Base-by-base conservation (phyloP, 2,888 invertebrate genomes). In the Phytoseiulus persimilis region DNA sequence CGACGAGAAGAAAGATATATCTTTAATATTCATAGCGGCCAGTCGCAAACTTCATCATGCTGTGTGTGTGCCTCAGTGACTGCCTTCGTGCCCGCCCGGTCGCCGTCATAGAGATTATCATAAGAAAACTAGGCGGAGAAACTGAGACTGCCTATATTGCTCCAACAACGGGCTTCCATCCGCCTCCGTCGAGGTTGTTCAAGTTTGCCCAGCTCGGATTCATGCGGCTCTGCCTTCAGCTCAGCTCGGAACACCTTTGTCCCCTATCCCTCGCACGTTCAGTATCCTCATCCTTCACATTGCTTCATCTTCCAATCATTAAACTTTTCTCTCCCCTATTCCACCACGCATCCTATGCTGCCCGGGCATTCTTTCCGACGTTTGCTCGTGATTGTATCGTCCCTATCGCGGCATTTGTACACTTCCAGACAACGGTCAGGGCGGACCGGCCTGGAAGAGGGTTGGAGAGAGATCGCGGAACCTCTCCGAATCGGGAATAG, bases 21-120 rank as follows among this genome's bases (percentile, higher is more conserved):
- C 32, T 87, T 87, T 87, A 87, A 87, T 87, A 87, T 87, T 87
- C 87, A 87, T 87, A 87, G 87, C 32, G 45, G 31, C 32, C 83
- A 83, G 83, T 83, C 87, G 87, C 87, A 31, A 87, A 32, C 87
- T 87, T 87, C 33, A 87, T 87, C 33, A 32, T 87, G 87, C n/a
- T 87, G 32, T 14, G 32, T 87, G 32, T 32, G 39, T 87, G n/a
- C 33, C 32, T 39, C 1, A 28, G 11, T 31, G 45, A 11, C 32
- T 45, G 87, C 11, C 87, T 5, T n/a, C 31, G 33, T 1, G 65
- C 65, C 65, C 65, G 65, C 65, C 65, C 65, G 65, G 11, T 18
- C 65, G 65, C 65, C 28, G 1, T 65, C 65, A 18, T 65, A 65
- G 31, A 87, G 87, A 87, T 87, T 87, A 87, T 45, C 87, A 87